A percentile compares a stretch with the other conserved stretches of the same genome.
Conservation (phyloP, 2,113 vertebrate species). For the Cottus gobio region DNA sequence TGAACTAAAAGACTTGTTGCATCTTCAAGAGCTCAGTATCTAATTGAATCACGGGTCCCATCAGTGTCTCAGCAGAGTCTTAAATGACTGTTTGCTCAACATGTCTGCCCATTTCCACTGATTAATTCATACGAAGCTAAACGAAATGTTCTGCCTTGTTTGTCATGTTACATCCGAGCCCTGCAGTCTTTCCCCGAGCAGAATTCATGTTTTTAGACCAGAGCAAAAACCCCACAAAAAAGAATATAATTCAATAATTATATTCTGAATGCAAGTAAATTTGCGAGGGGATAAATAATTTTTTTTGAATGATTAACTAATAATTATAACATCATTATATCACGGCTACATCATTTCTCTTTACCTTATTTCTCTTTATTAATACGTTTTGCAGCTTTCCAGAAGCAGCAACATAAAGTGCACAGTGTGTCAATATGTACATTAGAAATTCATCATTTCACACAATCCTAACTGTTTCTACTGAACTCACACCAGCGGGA, state of each 20-base stretch:
- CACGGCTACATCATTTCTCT: background rate
- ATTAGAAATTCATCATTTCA: conserved; percentile 24
- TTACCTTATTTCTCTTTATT: background rate
- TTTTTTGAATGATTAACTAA: background rate
- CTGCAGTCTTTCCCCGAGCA: conserved; percentile 50
- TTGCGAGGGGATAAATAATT: background rate
- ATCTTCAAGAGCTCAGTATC: conserved; percentile 69
- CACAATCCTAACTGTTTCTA: background rate
- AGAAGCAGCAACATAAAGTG: background rate
- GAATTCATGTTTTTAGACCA: conserved; percentile 39
- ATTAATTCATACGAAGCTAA: conserved; percentile 86
- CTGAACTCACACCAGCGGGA: background rate
- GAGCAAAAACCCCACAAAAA: background rate
- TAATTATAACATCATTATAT: background rate
- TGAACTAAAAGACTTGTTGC: conserved; percentile 68
- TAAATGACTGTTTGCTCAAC: conserved; percentile 82
- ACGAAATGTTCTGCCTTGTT: conserved; percentile 87
- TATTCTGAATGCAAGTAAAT: conserved; percentile 1
- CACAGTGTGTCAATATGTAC: background rate
- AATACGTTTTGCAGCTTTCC: background rate
- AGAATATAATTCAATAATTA: conserved; percentile 12
- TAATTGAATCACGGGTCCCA: conserved; percentile 86
- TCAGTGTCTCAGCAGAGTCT: conserved; percentile 78
- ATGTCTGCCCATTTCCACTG: conserved; percentile 80
- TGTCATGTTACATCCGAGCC: conserved; percentile 76